phyloP scores from a whole-genome alignment of 2,797 vertebrate species.

The Salarias fasciatus region DNA sequence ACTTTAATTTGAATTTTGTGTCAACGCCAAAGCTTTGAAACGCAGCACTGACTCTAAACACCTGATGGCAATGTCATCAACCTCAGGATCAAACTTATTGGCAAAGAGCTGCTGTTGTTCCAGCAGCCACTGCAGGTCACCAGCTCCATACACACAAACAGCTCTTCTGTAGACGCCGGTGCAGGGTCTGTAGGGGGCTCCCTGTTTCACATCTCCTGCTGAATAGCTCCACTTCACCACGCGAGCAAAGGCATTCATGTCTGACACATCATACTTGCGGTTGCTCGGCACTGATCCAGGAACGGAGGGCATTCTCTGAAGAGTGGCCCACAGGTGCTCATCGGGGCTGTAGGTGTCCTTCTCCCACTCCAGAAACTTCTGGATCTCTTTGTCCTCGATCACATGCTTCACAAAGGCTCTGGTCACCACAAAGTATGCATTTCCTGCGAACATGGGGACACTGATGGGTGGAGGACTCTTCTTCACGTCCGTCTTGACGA shows the following conservation, averaged over 20 bases:
- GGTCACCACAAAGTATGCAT: constrained; percentile 86
- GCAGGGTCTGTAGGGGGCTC: constrained; percentile 87
- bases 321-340: constrained; percentile 91
- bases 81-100: constrained; percentile 91
- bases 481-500: constrained; percentile 55
- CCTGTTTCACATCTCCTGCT: constrained; percentile 81
- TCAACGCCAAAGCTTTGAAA: constrained; percentile 76
- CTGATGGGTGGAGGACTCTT: constrained; percentile 82
- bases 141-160: constrained; percentile 87
- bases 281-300: constrained; percentile 82
- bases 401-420: constrained; percentile 86
- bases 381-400: constrained; percentile 68
- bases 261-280: constrained; percentile 85
- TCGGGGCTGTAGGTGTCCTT: constrained; percentile 94
- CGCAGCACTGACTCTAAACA: constrained; percentile 89
- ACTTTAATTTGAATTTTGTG: too few species aligned
- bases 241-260: constrained; percentile 87
- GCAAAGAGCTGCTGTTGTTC: constrained; percentile 88
- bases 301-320: constrained; percentile 85
- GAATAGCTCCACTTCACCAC: constrained; percentile 86
- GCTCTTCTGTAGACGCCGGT: constrained; percentile 79
- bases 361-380: constrained; percentile 86
- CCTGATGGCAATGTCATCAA: constrained; percentile 84
- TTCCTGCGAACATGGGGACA: constrained; percentile 88
- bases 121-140: constrained; percentile 89